Base-by-base conservation (phyloP, 2,888 invertebrate species). In the Drosophila fulvimacula region DNA sequence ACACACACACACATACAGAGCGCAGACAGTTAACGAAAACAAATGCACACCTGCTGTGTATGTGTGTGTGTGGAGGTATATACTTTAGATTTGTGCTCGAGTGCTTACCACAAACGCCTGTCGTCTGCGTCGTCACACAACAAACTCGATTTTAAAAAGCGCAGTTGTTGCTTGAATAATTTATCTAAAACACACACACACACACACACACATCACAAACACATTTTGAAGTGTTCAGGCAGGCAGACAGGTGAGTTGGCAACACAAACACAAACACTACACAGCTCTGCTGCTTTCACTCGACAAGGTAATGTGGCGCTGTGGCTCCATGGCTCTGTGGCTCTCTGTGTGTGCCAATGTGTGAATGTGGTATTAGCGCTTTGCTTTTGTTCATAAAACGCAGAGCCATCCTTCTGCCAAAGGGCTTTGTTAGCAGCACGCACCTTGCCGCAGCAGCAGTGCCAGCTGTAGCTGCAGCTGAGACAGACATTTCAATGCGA, bases 81-180 rank as follows among this genome's bases (percentile, higher is more conserved):
- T 59, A 52, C 39, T 68, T 76, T 58, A 74, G 62, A 62, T 70
- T 65, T 63, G 56, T 52, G 62, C 57, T 61, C 62, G 76, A 69
- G 69, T 76, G 71, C 62, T 70, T 67, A 61, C 88, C 83, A 42
- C 82, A 83, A 83, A 69, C 73, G 76, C 70, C 69, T 76, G 83
- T 75, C 77, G 72, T 70, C 53, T 71, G 65, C 79, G 67, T 39
- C 66, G 51, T 70, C 71, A 44, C 79, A 85, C 82, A 83, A 83
- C 83, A 88, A 88, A 85, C 87, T 75, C 72, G 76, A 76, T 76
- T 89, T 76, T 66, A 71, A 81, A 84, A 87, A 79, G 88, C 76
- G 75, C 79, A 84, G 79, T 87, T 84, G 82, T 81, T 89, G 76
- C 81, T 80, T 89, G 71, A 86, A 89, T 89, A 81, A 86, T 89